These are phyloP conservation scores for Chaunax sp. DNA, from an alignment of 2,797 vertebrate genomes.

Conservation along the genomic window DNA sequence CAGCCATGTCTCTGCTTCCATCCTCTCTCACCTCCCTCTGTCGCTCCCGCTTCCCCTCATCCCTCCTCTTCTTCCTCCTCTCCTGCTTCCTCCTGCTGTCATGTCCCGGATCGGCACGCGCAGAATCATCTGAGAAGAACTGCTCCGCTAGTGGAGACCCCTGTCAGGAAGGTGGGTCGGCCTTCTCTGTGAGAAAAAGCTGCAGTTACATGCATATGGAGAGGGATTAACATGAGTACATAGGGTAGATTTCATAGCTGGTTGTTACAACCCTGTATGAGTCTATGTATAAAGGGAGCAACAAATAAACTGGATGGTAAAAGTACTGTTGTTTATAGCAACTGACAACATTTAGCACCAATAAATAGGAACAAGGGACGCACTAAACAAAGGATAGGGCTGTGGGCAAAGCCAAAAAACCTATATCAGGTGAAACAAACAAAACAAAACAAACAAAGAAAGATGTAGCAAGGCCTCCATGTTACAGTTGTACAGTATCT, in stretches of 20 bases:
- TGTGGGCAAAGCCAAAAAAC: too few relatives aligned
- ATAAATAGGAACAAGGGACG: too few relatives aligned
- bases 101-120: conserved; percentile 39
- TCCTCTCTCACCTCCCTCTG: conserved; percentile 26
- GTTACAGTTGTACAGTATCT: too few relatives aligned
- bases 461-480: too few relatives aligned
- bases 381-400: too few relatives aligned
- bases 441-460: too few relatives aligned
- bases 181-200: neutral
- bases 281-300: too few relatives aligned
- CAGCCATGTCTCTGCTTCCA: conserved; percentile 48
- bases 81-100: conserved; percentile 58
- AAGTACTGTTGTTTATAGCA: too few relatives aligned
- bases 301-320: too few relatives aligned
- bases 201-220: neutral
- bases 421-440: too few relatives aligned
- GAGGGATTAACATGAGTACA: conserved; percentile 8
- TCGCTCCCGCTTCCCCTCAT: conserved; percentile 18
- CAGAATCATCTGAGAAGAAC: conserved; percentile 54
- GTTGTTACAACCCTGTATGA: neutral
- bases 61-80: conserved; percentile 44
- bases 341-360: too few relatives aligned
- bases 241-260: neutral
- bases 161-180: conserved; percentile 80
- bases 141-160: conserved; percentile 74